These are phyloP conservation scores for Octodon degus DNA, from an alignment of 2,113 vertebrate species.

Conservation along the genomic window DNA sequence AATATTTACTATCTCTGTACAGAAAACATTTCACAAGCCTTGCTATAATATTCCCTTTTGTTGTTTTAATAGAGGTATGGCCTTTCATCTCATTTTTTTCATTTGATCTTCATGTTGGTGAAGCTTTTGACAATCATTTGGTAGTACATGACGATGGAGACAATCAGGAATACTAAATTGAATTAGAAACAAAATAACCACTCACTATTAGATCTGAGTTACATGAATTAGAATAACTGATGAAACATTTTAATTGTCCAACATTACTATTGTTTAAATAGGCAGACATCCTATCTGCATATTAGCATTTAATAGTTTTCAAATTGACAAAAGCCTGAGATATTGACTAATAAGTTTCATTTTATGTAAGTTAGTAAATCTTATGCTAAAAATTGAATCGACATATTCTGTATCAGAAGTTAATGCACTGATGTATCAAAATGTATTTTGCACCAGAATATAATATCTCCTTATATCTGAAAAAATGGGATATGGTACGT, in stretches of 20 bases:
- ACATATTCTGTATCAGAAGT: slow-evolving; percentile 8
- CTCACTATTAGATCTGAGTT: slow-evolving; percentile 23
- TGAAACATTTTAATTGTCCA: slow-evolving; percentile 13
- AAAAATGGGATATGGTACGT: background rate
- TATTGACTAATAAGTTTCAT: background rate
- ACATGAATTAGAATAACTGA: slow-evolving; percentile 3
- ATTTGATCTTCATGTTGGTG: slow-evolving; percentile 19
- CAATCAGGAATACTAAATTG: slow-evolving; percentile 41
- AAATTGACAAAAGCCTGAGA: background rate
- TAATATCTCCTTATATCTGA: background rate
- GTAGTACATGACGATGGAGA: background rate
- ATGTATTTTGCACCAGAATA: slow-evolving; percentile 42
- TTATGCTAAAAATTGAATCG: slow-evolving; percentile 11
- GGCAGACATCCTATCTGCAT: slow-evolving; percentile 4
- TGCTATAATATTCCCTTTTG: background rate
- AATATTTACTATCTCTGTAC: slow-evolving; percentile 20
- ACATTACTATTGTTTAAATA: slow-evolving; percentile 31
- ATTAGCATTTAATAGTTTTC: slow-evolving; percentile 42
- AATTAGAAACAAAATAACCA: slow-evolving; percentile 40
- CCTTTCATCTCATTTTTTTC: slow-evolving; percentile 2
- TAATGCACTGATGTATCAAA: background rate
- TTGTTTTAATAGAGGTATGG: background rate
- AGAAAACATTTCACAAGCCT: background rate
- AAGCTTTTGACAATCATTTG: background rate
- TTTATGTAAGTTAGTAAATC: slow-evolving; percentile 37